Evolutionary conservation across 2,888 invertebrate genomes (phyloP).

Genomic region (Drosophila kuntzei): DNA sequence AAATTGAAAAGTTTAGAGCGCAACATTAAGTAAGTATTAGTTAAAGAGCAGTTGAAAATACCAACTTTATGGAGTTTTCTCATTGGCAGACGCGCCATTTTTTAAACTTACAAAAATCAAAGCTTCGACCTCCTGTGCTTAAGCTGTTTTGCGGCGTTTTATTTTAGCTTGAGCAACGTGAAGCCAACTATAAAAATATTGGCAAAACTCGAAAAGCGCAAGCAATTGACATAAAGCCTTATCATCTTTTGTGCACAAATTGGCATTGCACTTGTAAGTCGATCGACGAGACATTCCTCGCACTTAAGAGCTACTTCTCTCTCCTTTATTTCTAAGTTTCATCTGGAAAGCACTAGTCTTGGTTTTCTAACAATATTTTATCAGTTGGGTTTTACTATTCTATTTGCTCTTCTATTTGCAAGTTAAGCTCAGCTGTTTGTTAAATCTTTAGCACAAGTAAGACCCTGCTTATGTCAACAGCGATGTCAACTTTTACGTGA

Average conservation of each 20-base stretch:
- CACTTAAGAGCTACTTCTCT: slow-evolving; percentile 32
- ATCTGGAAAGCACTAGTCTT: slow-evolving; percentile 31
- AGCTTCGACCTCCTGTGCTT: slow-evolving; percentile 4
- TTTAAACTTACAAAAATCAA: slow-evolving; percentile 9
- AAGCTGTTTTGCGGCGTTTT: slow-evolving; percentile 36
- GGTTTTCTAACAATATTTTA: slow-evolving; percentile 29
- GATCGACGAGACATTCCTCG: slow-evolving; percentile 65
- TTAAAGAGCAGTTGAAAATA: slow-evolving; percentile 5
- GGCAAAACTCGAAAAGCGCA: slow-evolving; percentile 67
- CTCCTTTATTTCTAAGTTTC: slow-evolving; percentile 4
- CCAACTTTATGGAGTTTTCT: slow-evolving; percentile 3
- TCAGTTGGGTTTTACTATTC: too few species aligned
- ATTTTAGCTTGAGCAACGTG: slow-evolving; percentile 62
- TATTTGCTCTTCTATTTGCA: too few species aligned
- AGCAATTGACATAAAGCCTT: slow-evolving; percentile 79
- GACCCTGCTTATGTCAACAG: slow-evolving; percentile 25
- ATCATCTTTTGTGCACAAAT: slow-evolving; percentile 80
- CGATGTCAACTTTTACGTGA: slow-evolving; percentile 21
- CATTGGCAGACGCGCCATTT: neutral
- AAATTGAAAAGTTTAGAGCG: slow-evolving; percentile 4
- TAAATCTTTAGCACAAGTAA: slow-evolving; percentile 29
- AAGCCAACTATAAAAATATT: slow-evolving; percentile 74
- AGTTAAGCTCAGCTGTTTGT: slow-evolving; percentile 22
- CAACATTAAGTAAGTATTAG: slow-evolving; percentile 25
- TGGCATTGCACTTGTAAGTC: slow-evolving; percentile 80